Base-by-base conservation (phyloP, 2,888 invertebrate species). In the Neoscelio sp. region DNA sequence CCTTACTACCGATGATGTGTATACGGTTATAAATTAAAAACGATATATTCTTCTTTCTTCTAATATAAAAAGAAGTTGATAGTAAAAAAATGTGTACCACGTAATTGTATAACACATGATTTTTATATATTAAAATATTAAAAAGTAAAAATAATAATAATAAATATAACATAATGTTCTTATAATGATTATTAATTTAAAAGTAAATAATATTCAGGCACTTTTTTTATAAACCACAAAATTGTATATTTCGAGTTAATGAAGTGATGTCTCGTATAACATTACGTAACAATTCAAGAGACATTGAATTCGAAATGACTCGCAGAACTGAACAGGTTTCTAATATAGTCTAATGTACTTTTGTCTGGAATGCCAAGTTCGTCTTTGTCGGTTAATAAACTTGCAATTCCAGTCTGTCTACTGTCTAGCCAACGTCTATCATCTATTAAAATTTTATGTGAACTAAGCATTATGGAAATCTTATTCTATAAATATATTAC, bases 1-100 rank as follows among this genome's bases (percentile, higher is more conserved):
- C 89, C 89, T 89, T 89, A 85, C 82, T 85, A 87, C 78, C 78
- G 82, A 75, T 78, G 77, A 78, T 82, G 68, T 64, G 42, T 42
- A 48, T 67, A 67, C 80, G 80, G 80, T 83, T 83, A 82, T 82
- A 81, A 83, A 82, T 84, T 80, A 80, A 70, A 81, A 74, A 78
- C 80, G 15, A 80, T 70, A 76, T 74, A 82, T 50, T 28, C 50
- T 74, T 68, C 35, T 44, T 17, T 50, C 52, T 13, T 54, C 48
- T 52, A 65, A 20, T 33, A 60, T 8, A 15, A 20, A 52, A 58
- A 62, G 52, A 62, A 52, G 35, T 35, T 52, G 8, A 10, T 7
- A 7, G 7, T 15, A n/a, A n/a, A n/a, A n/a, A n/a, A n/a, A n/a
- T n/a, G n/a, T n/a, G n/a, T n/a, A n/a, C 8, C 28, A 20, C 13